Evolutionary conservation across 2,113 vertebrate genomes (phyloP).

Genomic region (Columba janthina): DNA sequence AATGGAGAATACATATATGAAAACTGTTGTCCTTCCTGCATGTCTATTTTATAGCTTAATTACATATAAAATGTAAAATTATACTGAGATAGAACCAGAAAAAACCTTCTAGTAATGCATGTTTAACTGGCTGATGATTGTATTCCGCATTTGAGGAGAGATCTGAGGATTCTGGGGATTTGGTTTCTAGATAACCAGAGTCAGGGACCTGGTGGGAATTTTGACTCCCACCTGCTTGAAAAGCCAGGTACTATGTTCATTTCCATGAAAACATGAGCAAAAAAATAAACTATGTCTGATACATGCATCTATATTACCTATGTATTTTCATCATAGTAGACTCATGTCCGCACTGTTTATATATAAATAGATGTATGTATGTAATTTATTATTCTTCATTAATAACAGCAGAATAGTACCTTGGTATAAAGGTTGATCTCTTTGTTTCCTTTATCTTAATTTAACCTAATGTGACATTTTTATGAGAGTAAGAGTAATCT

Average conservation of each 20-base stretch:
- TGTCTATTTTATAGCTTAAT: background rate
- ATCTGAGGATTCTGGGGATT: background rate
- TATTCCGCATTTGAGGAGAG: background rate
- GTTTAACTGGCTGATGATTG: background rate
- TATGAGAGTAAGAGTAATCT: background rate
- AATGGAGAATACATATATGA: background rate
- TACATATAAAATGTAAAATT: background rate
- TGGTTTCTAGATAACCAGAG: background rate
- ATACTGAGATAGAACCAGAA: background rate
- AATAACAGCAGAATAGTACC: background rate
- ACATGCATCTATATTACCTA: background rate
- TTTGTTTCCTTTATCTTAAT: background rate
- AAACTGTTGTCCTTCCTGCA: background rate
- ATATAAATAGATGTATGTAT: background rate
- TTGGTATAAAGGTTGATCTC: background rate
- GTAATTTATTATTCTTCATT: background rate
- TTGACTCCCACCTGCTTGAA: background rate
- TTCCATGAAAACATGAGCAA: rapidly evolving
- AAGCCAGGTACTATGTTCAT: background rate
- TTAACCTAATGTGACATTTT: background rate
- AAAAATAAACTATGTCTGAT: background rate
- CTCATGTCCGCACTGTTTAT: background rate
- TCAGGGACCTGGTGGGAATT: background rate
- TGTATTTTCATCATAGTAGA: rapidly evolving
- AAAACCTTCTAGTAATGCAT: background rate